phyloP scores from a whole-genome alignment of 2,113 vertebrate genomes.

The Salvelinus sp. region DNA sequence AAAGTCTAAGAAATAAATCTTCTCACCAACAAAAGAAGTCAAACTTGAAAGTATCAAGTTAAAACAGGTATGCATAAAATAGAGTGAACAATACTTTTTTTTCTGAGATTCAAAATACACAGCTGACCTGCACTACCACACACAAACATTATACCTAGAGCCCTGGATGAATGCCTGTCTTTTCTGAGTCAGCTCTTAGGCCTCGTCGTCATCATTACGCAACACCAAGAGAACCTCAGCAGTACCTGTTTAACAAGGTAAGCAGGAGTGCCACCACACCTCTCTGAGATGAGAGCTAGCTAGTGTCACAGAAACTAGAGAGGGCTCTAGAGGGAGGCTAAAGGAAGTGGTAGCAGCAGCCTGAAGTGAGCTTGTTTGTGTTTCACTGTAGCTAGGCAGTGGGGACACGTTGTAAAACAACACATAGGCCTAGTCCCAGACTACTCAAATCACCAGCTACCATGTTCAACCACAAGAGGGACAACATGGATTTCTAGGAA shows the following conservation, averaged over 20 bases:
- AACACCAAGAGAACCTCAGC: neutral
- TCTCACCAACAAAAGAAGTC: neutral
- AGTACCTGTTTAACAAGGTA: conserved; percentile 52
- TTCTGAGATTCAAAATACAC: neutral
- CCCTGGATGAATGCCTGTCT: neutral
- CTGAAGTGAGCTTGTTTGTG: neutral
- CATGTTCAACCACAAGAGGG: neutral
- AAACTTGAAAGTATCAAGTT: too few species aligned
- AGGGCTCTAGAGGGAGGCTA: conserved; percentile 3
- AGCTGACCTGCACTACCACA: neutral
- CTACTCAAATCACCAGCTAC: neutral
- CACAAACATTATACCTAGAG: too few species aligned
- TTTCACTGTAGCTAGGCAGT: conserved; percentile 7
- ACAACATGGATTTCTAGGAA: neutral
- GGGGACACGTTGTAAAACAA: neutral
- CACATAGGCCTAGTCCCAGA: neutral
- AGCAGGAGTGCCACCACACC: conserved; percentile 35
- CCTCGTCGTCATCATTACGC: conserved; percentile 27
- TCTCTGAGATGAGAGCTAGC: neutral
- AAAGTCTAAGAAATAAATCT: too few species aligned
- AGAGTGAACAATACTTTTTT: too few species aligned
- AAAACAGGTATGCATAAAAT: too few species aligned
- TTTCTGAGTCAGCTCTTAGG: neutral
- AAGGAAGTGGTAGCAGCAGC: neutral
- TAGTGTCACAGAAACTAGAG: conserved; percentile 33